These are phyloP conservation scores for Caloenas nicobarica DNA, from an alignment of 2,113 vertebrate genomes.

Conservation along the genomic window DNA sequence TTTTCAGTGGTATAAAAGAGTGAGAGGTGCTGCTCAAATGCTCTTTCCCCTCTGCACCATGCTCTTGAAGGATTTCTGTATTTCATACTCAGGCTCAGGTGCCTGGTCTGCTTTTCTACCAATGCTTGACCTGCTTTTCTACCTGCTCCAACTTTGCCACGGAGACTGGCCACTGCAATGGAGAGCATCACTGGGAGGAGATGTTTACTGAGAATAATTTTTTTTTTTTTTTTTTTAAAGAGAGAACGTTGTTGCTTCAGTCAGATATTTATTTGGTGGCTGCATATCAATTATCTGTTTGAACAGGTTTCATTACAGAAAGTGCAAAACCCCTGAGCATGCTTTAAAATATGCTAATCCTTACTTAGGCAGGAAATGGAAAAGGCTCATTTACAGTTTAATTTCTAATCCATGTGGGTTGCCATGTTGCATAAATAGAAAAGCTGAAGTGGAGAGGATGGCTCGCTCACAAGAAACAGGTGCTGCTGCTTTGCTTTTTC, in stretches of 20 bases:
- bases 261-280: constrained; percentile 53
- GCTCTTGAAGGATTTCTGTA: background rate
- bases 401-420: constrained; percentile 65
- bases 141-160: background rate
- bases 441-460: constrained; percentile 37
- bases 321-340: constrained; percentile 16
- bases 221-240: background rate
- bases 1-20: background rate
- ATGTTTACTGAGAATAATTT: background rate
- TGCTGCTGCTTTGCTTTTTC: constrained; percentile 27
- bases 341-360: constrained; percentile 63
- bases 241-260: background rate
- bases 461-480: constrained; percentile 25
- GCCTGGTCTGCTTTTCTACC: background rate
- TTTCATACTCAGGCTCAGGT: background rate
- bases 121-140: background rate
- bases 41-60: background rate
- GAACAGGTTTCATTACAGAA: constrained; percentile 67
- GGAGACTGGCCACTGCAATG: background rate
- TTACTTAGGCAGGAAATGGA: constrained; percentile 50
- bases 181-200: background rate
- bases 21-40: background rate
- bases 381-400: constrained; percentile 65
- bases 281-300: constrained; percentile 62
- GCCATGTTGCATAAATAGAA: constrained; percentile 61